These are phyloP conservation scores for Hypomesus transpacificus DNA, from an alignment of 2,113 vertebrate genomes.

Conservation along the genomic window DNA sequence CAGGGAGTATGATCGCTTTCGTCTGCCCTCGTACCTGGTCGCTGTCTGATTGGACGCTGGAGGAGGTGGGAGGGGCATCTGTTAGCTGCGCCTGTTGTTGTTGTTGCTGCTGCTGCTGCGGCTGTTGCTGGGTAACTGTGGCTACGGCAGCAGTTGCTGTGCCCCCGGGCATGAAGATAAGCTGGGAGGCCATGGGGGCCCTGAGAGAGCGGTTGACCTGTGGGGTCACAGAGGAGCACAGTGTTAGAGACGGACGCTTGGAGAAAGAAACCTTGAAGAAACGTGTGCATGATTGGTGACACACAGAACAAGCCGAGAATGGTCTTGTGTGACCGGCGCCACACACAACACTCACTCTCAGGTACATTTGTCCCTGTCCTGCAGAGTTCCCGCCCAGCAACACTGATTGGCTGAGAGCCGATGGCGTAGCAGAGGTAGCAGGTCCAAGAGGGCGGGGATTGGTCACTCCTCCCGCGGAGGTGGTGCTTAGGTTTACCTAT, in stretches of 20 bases:
- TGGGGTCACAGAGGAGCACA: neutral
- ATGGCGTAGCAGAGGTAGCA: constrained; percentile 77
- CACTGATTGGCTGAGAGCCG: constrained; percentile 88
- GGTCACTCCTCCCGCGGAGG: constrained; percentile 64
- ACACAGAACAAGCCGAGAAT: neutral
- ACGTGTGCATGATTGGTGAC: neutral
- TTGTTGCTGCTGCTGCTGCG: constrained; percentile 73
- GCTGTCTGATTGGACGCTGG: constrained; percentile 81
- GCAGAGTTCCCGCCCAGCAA: constrained; percentile 84
- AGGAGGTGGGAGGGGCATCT: constrained; percentile 77
- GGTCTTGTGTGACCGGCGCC: too few relatives aligned
- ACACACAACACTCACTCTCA: constrained; percentile 76
- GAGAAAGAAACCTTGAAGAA: too few relatives aligned
- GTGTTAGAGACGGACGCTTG: neutral
- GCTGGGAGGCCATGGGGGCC: constrained; percentile 89
- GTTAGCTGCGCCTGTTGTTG: constrained; percentile 70
- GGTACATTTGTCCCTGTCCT: constrained; percentile 94
- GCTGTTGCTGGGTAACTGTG: constrained; percentile 72
- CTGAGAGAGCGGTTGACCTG: constrained; percentile 77
- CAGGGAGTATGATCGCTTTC: too few relatives aligned
- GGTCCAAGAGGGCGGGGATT: constrained; percentile 74
- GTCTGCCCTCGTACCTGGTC: constrained; percentile 79
- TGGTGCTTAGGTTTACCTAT: constrained; percentile 71
- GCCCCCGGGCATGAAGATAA: constrained; percentile 97
- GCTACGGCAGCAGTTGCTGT: constrained; percentile 86